Base-by-base conservation (phyloP, 2,888 invertebrate genomes). In the Lithophane semibrunnea region DNA sequence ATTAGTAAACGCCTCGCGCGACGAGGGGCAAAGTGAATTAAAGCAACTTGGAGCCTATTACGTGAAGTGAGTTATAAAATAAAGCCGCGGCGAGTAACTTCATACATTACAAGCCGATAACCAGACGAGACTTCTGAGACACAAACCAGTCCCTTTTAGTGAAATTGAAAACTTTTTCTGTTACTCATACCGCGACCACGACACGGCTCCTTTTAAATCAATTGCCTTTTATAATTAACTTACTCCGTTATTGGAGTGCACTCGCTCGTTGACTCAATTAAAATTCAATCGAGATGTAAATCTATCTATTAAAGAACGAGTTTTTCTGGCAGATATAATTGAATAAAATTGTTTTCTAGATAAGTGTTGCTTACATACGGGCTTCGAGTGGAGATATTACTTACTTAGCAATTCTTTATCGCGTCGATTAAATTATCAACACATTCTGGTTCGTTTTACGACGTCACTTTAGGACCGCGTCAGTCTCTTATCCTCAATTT, bases 81-180 rank as follows among this genome's bases (percentile, higher is more conserved):
- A 96, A 95, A 94, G 94, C 94, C 93, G 93, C 93, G 93, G 93
- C 94, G 94, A 94, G 93, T 92, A 95, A 96, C 95, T 96, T 96
- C 96, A 97, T 97, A 96, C 96, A 96, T 97, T 97, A 96, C 96
- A 95, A 94, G 96, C 96, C 96, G 96, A 97, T 97, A 97, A 96
- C 96, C 96, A 96, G 96, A 95, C 96, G 93, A 96, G 96, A 96
- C 97, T 96, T 94, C 93, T 95, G 95, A 97, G 96, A 97, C 95
- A 96, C 96, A 97, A 96, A 96, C 96, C 97, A 97, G 97, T 93
- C 97, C 97, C 97, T 97, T 97, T 97, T 97, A 97, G 97, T 96
- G 94, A 96, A 96, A 97, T 97, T 97, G 97, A 96, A 96, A 97
- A 97, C 94, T 97, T 97, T 97, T 97, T 96, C 96, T 96, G 94